Base-by-base conservation (phyloP, 2,113 vertebrate species). In the Shinisaurus crocodilurus region DNA sequence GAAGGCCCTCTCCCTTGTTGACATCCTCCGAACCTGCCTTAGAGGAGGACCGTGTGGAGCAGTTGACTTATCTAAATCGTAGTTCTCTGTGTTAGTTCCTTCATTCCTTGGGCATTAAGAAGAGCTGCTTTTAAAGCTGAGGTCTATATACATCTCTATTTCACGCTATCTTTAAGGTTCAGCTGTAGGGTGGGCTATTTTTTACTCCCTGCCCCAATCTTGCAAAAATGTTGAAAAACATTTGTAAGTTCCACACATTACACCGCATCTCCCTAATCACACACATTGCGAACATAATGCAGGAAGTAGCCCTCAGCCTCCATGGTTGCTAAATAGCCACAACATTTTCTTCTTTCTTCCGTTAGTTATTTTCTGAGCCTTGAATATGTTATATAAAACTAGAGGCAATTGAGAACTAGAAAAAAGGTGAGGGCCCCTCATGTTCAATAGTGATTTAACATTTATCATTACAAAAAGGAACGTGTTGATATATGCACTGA, bases 391-490 rank as follows among this genome's bases (percentile, higher is more conserved):
- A 20, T 81, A n/a, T 86, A 86, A 81, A 86, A 74, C 76, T 9
- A 13, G 54, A 82, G 40, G 29, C 50, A 65, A 9, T 37, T 84
- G 57, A 50, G 67, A 65, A 29, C 23, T 43, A 81, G 67, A 90
- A 81, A 80, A 48, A 85, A 77, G 63, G 48, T 77, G 70, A 79
- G 60, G 10, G 57, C 23, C 60, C 45, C 32, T 91, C 15, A 83
- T 50, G 60, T 86, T 82, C 83, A 88, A 83, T 65, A 23, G 20
- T 34, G 18, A 83, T 83, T 83, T 76, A 75, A 63, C 43, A 70
- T 88, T 82, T 57, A 83, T 87, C 79, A 82, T 75, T 82, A 37
- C 40, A 87, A 34, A 43, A 90, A 65, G 13, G 50, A 89, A 82
- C 37, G 70, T 69, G 65, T 27, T 88, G 48, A 18, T 70, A 88